phyloP scores from a whole-genome alignment of 2,797 vertebrate genomes.

The Melanogrammus aeglefinus region DNA sequence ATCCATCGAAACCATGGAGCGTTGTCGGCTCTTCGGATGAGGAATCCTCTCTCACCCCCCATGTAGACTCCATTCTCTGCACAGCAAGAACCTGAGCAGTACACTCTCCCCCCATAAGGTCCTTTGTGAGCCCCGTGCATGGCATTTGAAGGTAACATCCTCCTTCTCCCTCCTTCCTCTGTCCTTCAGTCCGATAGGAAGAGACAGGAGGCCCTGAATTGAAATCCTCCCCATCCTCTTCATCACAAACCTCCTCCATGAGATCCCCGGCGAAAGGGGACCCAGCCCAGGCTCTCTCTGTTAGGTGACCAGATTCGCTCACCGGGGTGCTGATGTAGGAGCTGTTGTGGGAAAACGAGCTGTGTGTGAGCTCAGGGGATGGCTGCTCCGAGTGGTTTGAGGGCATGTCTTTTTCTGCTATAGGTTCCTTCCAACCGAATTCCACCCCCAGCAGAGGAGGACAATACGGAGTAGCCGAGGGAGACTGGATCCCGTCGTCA shows the following conservation, averaged over 20 bases:
- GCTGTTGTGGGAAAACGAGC: constrained; percentile 61
- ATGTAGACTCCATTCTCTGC: constrained; percentile 32
- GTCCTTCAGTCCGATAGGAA: constrained; percentile 26
- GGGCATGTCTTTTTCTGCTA: constrained; percentile 35
- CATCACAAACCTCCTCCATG: constrained; percentile 61
- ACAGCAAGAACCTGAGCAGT: constrained; percentile 40
- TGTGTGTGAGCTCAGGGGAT: constrained; percentile 60
- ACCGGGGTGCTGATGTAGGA: constrained; percentile 58
- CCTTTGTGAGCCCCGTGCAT: constrained; percentile 33
- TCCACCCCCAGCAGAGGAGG: constrained; percentile 53
- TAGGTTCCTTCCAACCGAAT: constrained; percentile 60
- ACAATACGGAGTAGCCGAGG: constrained; percentile 37
- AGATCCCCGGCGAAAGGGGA: constrained; percentile 71
- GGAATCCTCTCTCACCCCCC: constrained; percentile 26
- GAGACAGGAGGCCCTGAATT: background rate
- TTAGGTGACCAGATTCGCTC: constrained; percentile 43
- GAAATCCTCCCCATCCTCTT: constrained; percentile 47
- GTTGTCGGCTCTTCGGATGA: constrained; percentile 24
- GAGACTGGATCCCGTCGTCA: constrained; percentile 64
- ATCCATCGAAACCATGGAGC: constrained; percentile 27
- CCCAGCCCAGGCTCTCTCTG: constrained; percentile 46
- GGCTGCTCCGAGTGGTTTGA: constrained; percentile 48
- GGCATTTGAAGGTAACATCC: background rate
- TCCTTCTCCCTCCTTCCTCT: constrained; percentile 19
- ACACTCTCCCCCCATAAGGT: constrained; percentile 39